Conservation (phyloP, 2,888 invertebrate genomes). For the Dryobota labecula region DNA sequence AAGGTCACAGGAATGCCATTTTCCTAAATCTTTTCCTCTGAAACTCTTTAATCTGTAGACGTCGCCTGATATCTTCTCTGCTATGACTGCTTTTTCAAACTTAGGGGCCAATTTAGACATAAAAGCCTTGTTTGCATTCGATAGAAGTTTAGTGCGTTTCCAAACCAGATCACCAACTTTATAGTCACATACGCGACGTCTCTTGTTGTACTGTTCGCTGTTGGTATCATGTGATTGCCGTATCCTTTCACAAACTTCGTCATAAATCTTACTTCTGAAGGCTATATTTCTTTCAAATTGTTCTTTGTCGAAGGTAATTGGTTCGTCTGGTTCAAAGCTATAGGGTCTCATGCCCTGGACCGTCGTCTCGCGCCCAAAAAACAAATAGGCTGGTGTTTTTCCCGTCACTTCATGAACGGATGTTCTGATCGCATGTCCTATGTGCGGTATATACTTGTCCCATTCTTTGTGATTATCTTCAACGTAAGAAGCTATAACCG, state of each 20-base stretch:
- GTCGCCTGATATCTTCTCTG: constrained; percentile 7
- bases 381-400: constrained; percentile 5
- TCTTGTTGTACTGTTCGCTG: constrained; percentile 19
- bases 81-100: constrained; percentile 21
- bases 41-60: constrained; percentile 15
- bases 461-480: constrained; percentile 22
- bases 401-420: constrained; percentile 17
- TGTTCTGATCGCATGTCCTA: constrained; percentile 21
- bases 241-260: constrained; percentile 13
- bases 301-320: not conserved
- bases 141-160: constrained; percentile 18
- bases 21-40: constrained; percentile 18
- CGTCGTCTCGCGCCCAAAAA: constrained; percentile 7
- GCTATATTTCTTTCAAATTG: constrained; percentile 2
- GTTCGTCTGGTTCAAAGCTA: constrained; percentile 6
- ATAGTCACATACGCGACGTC: not conserved
- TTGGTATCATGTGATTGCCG: constrained; percentile 11
- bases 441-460: constrained; percentile 18
- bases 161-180: constrained; percentile 19
- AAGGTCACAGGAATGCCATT: constrained; percentile 17
- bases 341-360: constrained; percentile 10
- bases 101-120: constrained; percentile 23
- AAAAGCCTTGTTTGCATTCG: constrained; percentile 5
- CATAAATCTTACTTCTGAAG: constrained; percentile 10
- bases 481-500: constrained; percentile 25